Base-by-base conservation (phyloP, 2,888 invertebrate species). In the Encarsia formosa region DNA sequence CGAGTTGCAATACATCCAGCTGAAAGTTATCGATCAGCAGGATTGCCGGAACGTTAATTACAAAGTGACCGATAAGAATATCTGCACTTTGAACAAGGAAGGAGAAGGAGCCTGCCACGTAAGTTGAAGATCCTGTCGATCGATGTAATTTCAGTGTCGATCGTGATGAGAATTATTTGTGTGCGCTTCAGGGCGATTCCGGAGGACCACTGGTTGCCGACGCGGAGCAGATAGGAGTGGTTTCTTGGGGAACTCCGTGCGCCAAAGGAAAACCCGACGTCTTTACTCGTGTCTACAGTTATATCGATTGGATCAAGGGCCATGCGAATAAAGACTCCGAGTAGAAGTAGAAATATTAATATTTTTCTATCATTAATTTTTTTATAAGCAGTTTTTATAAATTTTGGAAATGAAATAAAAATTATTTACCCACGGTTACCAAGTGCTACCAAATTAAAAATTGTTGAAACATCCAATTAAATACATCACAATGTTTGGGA, bases 31-130 rank as follows among this genome's bases (percentile, higher is more conserved):
- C 22, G 65, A 70, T 8, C 82, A 83, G 61, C 74, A 75, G 54
- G 59, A 67, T 4, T 70, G 75, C 42, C 75, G 76, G 62, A 64
- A 48, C 15, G 57, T 63, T 9, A 75, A 77, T 57, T 77, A 78
- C 59, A 75, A 76, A 0, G 76, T 82, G 1, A 76, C 70, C 58
- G 73, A 73, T 4, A 67, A 73, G 1, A 79, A 83, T 65, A 78
- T 83, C 59, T 84, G 83, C 61, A 80, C 83, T 0, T 68, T 80
- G 15, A 81, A 80, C 24, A 77, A 74, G 61, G 64, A 66, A 38
- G 83, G 83, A 1, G 79, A 83, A 71, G 83, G 83, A 1, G 81
- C 83, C 57, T 83, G 83, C 61, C 80, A 82, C 62, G 83, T 81
- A 65, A 78, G 80, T 70, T 81, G 62, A 82, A 81, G 64, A 78